These are phyloP conservation scores for Dallia pectoralis DNA, from an alignment of 2,797 vertebrate genomes.

Conservation along the genomic window DNA sequence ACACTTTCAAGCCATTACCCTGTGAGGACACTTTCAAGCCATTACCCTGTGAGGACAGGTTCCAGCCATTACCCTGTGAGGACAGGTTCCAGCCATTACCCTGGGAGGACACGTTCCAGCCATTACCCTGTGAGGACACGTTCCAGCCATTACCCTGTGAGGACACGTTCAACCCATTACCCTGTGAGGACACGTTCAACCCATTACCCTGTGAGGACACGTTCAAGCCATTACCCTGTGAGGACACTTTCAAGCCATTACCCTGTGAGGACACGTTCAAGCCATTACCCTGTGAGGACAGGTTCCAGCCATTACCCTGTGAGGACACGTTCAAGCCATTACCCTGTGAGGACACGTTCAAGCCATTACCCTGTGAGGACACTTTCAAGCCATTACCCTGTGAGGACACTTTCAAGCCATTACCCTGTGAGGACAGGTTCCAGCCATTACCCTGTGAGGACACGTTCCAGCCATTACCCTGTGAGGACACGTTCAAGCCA, in stretches of 20 bases:
- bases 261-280: constrained; percentile 42
- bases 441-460: constrained; percentile 53
- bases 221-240: constrained; percentile 52
- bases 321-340: constrained; percentile 35
- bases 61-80: constrained; percentile 54
- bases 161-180: constrained; percentile 50
- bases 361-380: constrained; percentile 53
- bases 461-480: constrained; percentile 48
- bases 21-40: constrained; percentile 37
- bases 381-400: constrained; percentile 39
- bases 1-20: constrained; percentile 40
- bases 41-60: too few relatives aligned
- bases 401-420: constrained; percentile 36
- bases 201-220: too few relatives aligned
- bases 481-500: constrained; percentile 37
- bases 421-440: too few relatives aligned
- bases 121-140: constrained; percentile 51
- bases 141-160: constrained; percentile 51
- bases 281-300: too few relatives aligned
- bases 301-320: constrained; percentile 54
- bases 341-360: too few relatives aligned
- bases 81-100: constrained; percentile 49
- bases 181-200: constrained; percentile 41
- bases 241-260: constrained; percentile 43
- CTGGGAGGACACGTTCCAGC: constrained; percentile 43